These are phyloP conservation scores for Irena cyanogastra DNA, from an alignment of 2,113 vertebrate species.

Conservation along the genomic window DNA sequence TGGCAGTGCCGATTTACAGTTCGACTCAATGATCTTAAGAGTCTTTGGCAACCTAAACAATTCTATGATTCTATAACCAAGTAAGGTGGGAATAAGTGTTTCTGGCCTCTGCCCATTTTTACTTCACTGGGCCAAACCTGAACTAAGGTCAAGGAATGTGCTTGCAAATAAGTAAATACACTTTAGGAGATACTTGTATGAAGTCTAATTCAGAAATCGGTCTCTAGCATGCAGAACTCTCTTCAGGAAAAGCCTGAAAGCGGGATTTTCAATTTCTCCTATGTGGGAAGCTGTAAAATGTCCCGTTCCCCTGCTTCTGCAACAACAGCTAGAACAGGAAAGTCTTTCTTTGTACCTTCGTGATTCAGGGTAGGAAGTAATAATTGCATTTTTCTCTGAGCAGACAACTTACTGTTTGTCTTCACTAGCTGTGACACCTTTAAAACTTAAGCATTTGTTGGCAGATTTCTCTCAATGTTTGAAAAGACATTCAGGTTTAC, in stretches of 20 bases:
- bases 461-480: not conserved
- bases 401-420: not conserved
- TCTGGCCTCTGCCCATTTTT: not conserved
- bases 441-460: not conserved
- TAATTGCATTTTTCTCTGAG: not conserved
- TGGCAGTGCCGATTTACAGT: not conserved
- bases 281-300: not conserved
- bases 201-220: not conserved
- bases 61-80: not conserved
- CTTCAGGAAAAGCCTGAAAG: not conserved
- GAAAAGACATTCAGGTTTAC: not conserved
- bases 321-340: not conserved
- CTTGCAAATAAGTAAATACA: not conserved
- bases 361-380: not conserved
- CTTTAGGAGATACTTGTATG: not conserved
- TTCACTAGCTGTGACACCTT: not conserved
- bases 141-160: not conserved
- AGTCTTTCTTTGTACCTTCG: not conserved
- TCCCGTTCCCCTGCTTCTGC: not conserved
- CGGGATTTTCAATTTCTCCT: not conserved
- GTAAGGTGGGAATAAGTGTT: not conserved
- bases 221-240: not conserved
- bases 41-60: not conserved
- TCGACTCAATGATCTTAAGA: not conserved
- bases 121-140: not conserved